These are phyloP conservation scores for Astyanax mexicanus DNA, from an alignment of 2,797 vertebrate genomes.

Conservation along the genomic window DNA sequence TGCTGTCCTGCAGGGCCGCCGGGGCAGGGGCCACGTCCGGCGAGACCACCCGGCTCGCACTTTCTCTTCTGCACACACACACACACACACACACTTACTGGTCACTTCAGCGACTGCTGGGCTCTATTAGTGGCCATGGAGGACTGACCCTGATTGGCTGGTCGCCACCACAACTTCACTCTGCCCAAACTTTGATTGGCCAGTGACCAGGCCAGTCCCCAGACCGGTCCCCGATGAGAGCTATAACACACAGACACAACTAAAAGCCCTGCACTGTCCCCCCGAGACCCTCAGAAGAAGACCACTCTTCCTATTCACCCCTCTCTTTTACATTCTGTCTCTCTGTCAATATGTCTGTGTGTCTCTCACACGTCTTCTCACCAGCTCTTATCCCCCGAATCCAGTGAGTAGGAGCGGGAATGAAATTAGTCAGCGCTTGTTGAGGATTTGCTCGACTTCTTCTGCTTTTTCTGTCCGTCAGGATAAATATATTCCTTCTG, in stretches of 20 bases:
- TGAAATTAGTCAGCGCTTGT: not conserved
- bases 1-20: not conserved
- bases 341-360: too few relatives aligned
- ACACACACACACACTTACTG: not conserved
- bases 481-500: conserved; percentile 9
- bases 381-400: conserved; percentile 5
- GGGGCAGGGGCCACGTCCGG: not conserved
- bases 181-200: conserved; percentile 4
- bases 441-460: conserved; percentile 6
- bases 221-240: conserved; percentile 18
- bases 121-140: not conserved
- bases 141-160: conserved; percentile 40
- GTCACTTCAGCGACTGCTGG: not conserved
- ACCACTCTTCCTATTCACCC: not conserved
- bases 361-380: not conserved
- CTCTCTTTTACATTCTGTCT: not conserved
- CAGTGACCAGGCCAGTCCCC: conserved; percentile 34
- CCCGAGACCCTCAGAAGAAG: conserved; percentile 12
- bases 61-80: conserved; percentile 1
- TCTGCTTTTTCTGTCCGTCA: conserved; percentile 10
- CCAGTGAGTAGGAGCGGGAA: not conserved
- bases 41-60: not conserved
- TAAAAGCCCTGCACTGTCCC: conserved; percentile 40
- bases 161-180: conserved; percentile 29
- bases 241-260: conserved; percentile 40